Evolutionary conservation across 1,140 invertebrate species (phyloP), one percentile per base, ranked within the genome.

Genomic region (Drosophila ambigua): DNA sequence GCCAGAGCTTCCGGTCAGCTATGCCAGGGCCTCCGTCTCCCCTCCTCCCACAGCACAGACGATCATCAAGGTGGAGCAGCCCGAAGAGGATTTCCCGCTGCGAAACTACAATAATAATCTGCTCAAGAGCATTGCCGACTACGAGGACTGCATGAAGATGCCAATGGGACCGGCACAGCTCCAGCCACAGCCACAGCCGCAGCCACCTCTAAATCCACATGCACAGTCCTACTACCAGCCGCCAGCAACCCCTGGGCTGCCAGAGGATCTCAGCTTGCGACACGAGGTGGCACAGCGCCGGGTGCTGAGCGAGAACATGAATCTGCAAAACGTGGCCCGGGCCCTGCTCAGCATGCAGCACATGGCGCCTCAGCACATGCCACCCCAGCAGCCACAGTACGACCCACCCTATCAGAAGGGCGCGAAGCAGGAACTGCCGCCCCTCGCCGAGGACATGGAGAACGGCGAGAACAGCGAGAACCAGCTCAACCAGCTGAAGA

Each of bases 91-190:
- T 8, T 76, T 88, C 23, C 90, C 71, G 4, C 44, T 79, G 46
- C 71, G 90, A 13, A 91, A 91, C 67, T 91, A 88, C 39, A 91
- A 91, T 13, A 91, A 91, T 24, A 91, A 91, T 48, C 58, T 91
- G 55, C 44, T 91, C 23, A 91, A 91, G 23, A 91, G 90, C 53
- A 91, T 91, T 46, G 90, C 90, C 0, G 90, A 91, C 5, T 91
- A 91, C 15, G 90, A 91, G 67, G 90, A 91, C 50, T 91, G 87
- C 62, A 66, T 91, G 67, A 79, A 77, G 28, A 44, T 81, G 31
- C 65, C 77, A 24, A 24, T 24, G 23, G 23, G 23, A 24, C 0
- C 23, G 4, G 23, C 23, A 24, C 23, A 24, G 23, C 23, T 24
- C 23, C 44, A 60, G 23, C 43, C 53, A 6, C 52, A 61, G 23